Base-by-base conservation (phyloP, 1,140 invertebrate genomes). In the Drosophila lacertosa region DNA sequence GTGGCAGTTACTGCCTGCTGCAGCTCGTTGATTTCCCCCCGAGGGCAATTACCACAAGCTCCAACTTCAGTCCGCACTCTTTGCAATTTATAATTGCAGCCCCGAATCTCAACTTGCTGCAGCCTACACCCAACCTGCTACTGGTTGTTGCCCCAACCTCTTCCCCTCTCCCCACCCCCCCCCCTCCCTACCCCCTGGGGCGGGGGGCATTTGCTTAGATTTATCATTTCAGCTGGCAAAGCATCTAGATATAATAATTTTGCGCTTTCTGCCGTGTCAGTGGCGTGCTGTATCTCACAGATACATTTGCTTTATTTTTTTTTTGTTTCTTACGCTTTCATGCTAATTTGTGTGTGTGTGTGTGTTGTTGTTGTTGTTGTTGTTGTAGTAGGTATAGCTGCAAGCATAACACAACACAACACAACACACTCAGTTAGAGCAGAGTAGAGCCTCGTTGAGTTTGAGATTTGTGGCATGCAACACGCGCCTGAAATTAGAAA, bases 401-500 rank as follows among this genome's bases (percentile, higher is more conserved):
- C 39, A 42, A 42, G 1, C 33, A 37, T 15, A 54, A 18, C 20
- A 26, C 39, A 53, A 40, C 39, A 42, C 16, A 42, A 1, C 33
- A 37, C 22, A 54, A 18, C 20, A 26, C 39, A 53, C 37, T 37
- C 57, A 39, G 26, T 26, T 11, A 35, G 35, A n/a, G n/a, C n/a
- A n/a, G 18, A 29, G 45, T 35, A 58, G 35, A 45, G 55, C 32
- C 55, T 75, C 29, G 26, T 66, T 58, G 68, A 54, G 51, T 37
- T 68, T 62, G 39, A 54, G 64, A 60, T 67, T 60, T 72, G 69
- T 79, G 73, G 76, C 76, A 79, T 79, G 73, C 76, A 79, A 75
- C 76, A 78, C 76, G 73, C 76, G 76, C 68, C 73, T 72, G 68
- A 78, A 78, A 75, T 75, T 78, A 76, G 76, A 73, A 68, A 58